phyloP scores from a whole-genome alignment of 2,113 vertebrate genomes.

The Gadus chalcogrammus region DNA sequence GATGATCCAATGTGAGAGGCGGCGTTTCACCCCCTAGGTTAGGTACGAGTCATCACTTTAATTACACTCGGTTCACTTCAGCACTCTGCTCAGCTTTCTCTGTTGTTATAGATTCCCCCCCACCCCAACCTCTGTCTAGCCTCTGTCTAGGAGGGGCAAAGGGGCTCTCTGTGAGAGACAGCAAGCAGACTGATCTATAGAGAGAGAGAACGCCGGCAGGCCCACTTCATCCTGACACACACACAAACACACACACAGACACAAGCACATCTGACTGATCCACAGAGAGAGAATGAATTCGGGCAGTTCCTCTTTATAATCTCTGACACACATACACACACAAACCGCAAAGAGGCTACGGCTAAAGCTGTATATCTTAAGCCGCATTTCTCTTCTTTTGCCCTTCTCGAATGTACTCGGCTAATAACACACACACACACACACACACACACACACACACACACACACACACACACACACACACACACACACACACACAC shows the following conservation, averaged over 20 bases:
- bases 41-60: slow-evolving; percentile 70
- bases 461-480: background rate
- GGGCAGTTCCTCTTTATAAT: background rate
- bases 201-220: too few species aligned
- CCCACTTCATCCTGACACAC: slow-evolving; percentile 6
- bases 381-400: background rate
- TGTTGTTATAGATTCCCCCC: slow-evolving; percentile 51
- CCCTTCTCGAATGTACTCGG: background rate
- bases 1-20: slow-evolving; percentile 54
- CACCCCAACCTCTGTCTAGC: slow-evolving; percentile 33
- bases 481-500: background rate
- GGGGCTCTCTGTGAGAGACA: too few species aligned
- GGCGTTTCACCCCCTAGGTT: slow-evolving; percentile 71
- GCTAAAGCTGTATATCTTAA: background rate
- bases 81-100: slow-evolving; percentile 58
- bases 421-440: background rate
- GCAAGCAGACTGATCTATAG: too few species aligned
- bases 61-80: slow-evolving; percentile 52
- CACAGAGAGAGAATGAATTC: background rate
- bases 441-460: background rate
- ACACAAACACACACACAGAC: slow-evolving; percentile 3
- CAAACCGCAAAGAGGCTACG: background rate
- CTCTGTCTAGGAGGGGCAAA: slow-evolving; percentile 33
- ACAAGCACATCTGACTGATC: background rate
- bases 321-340: background rate